Conservation (phyloP, 2,888 invertebrate species). For the Amblyjoppa proteus region DNA sequence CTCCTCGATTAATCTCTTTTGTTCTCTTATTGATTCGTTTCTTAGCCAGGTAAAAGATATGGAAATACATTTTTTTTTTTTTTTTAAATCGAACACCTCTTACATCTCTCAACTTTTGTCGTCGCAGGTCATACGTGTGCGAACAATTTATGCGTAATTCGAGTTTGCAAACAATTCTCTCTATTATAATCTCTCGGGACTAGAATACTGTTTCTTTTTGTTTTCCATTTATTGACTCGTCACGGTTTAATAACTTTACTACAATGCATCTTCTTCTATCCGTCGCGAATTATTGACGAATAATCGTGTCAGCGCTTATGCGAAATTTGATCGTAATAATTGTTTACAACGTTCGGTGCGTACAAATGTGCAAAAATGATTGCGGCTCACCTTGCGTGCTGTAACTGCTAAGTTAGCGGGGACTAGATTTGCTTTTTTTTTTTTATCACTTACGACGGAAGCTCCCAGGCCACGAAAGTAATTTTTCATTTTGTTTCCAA, state of each 20-base stretch:
- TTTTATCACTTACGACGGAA: conserved; percentile 36
- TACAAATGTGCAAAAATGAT: conserved; percentile 81
- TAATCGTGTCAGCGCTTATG: conserved; percentile 45
- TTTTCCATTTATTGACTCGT: conserved; percentile 41
- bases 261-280: conserved; percentile 20
- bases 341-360: conserved; percentile 54
- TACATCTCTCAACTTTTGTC: conserved; percentile 5
- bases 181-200: conserved; percentile 2
- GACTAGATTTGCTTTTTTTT: conserved; percentile 28
- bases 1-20: background rate
- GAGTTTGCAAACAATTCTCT: conserved; percentile 38
- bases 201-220: background rate
- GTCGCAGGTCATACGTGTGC: conserved; percentile 54
- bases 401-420: conserved; percentile 63
- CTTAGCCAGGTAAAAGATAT: conserved; percentile 35
- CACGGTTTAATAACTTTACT: conserved; percentile 34
- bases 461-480: conserved; percentile 19
- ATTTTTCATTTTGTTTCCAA: conserved; percentile 27
- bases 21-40: conserved; percentile 9
- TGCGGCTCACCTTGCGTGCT: conserved; percentile 69
- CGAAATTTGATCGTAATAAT: conserved; percentile 38
- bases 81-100: conserved; percentile 32
- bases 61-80: conserved; percentile 32
- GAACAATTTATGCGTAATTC: conserved; percentile 59
- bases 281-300: conserved; percentile 19